Conservation (phyloP, 2,797 vertebrate species). For the Neosilurus mollespiculum region DNA sequence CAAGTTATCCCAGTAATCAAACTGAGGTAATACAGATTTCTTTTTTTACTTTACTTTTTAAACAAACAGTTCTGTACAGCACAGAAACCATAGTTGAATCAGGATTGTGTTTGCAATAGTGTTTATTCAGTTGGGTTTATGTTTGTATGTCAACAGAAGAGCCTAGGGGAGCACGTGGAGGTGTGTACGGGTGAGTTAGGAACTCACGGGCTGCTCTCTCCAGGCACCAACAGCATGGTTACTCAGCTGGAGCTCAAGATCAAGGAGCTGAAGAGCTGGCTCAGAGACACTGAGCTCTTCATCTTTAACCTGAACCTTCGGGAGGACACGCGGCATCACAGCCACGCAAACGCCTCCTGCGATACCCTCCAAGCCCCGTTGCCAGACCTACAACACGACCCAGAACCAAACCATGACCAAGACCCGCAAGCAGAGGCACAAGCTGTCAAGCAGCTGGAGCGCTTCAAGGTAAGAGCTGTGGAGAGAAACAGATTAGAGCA, state of each 20-base stretch:
- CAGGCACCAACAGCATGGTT: conserved; percentile 86
- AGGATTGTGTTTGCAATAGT: not conserved
- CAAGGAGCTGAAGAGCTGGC: conserved; percentile 96
- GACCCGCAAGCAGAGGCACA: conserved; percentile 43
- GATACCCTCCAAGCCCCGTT: conserved; percentile 9
- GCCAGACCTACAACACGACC: conserved; percentile 14
- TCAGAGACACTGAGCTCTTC: conserved; percentile 95
- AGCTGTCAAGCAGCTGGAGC: conserved; percentile 69
- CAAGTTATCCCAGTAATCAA: conserved; percentile 32
- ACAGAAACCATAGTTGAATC: not conserved
- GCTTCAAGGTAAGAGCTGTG: conserved; percentile 68
- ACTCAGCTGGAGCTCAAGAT: conserved; percentile 92
- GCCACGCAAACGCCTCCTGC: conserved; percentile 51
- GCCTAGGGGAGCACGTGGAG: conserved; percentile 79
- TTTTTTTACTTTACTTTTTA: conserved; percentile 1
- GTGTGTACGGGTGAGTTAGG: conserved; percentile 67
- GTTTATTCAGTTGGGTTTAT: not conserved
- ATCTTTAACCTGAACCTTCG: conserved; percentile 96
- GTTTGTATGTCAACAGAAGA: conserved; percentile 73
- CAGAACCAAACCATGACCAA: conserved; percentile 4
- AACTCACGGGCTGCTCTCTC: conserved; percentile 83
- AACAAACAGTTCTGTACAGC: not conserved
- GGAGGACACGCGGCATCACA: conserved; percentile 71
- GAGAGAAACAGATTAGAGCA: conserved; percentile 36
- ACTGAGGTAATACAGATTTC: not conserved